Evolutionary conservation across 2,113 vertebrate genomes (phyloP).

Genomic region (Hiodon tergisus): DNA sequence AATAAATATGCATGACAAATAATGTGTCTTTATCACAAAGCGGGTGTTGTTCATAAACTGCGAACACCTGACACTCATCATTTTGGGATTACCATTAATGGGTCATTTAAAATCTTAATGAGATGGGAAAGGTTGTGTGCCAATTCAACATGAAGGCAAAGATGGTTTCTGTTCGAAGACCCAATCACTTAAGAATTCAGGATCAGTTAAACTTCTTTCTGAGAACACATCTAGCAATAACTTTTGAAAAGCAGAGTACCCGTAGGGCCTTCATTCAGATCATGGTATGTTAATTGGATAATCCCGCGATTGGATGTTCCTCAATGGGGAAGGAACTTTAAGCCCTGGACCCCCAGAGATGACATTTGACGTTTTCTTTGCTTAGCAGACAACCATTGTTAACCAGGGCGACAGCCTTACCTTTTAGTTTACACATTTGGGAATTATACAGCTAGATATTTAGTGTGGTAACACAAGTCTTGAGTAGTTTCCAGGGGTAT

Average conservation of each 20-base stretch:
- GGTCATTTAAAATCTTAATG: background rate
- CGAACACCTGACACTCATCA: background rate
- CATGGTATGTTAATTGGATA: too few species aligned
- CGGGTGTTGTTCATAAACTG: background rate
- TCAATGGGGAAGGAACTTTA: too few species aligned
- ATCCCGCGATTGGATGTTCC: too few species aligned
- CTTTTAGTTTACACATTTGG: too few species aligned
- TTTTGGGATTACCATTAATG: background rate
- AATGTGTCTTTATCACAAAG: background rate
- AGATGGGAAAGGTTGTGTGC: background rate
- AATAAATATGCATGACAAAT: background rate
- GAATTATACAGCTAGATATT: too few species aligned
- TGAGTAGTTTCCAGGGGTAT: too few species aligned
- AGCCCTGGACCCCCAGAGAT: too few species aligned
- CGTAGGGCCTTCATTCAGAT: too few species aligned
- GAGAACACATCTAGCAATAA: conserved; percentile 1
- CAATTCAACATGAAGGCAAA: background rate
- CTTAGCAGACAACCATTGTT: too few species aligned
- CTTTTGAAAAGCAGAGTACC: background rate
- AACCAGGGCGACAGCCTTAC: too few species aligned
- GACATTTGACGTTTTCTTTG: too few species aligned
- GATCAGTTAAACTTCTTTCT: background rate
- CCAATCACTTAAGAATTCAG: conserved; percentile 9
- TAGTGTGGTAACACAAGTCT: too few species aligned
- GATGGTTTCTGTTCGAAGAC: background rate